Evolutionary conservation across 92 coral and sea anemone species (phyloP), one percentile per base, ranked within the genome.

Genomic region (Diadumene lineata): DNA sequence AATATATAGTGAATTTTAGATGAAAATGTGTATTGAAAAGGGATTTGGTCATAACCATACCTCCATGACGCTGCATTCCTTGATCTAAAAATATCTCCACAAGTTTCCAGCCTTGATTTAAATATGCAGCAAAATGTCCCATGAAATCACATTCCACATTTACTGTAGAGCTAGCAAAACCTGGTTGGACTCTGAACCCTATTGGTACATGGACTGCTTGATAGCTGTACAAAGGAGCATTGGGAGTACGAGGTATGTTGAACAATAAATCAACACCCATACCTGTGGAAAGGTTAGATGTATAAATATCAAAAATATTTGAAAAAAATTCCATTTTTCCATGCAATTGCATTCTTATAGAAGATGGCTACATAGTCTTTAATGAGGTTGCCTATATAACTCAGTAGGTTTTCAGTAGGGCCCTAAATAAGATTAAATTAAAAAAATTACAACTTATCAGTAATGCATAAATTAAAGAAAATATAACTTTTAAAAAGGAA

Each of bases 51-150:
- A 28, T 8, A 17, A 15, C 19, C 69, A 34, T 68, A 82, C 85
- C 92, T 63, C 88, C 83, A 56, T 81, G 85, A 18, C 44, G 33
- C 56, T 84, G 86, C 60, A 77, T 77, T 6, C 87, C 84, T 74
- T 85, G 85, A 48, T 89, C 93, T 16, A 89, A 71, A 79, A 89
- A 89, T 56, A 89, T 81, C 79, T 89, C 93, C 0, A 89, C 85
- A 53, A 89, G 66, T 65, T 85, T 89, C 93, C 93, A 89, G 33
- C 93, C 93, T 34, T 86, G 89, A 64, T 89, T 89, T n/a, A 89
- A 82, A 68, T 85, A 81, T 48, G 71, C 32, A 0, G 93, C 78
- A 63, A 89, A 56, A 50, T 78, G 56, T 16, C 93, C 93, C 86
- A 89, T 72, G 90, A 89, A 89, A 70, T 89, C 85, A 74, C 93